A percentile compares a stretch with the other conserved stretches of the same genome.
phyloP scores from a whole-genome alignment of 2,797 vertebrate genomes.

The Danio jaintianensis region DNA sequence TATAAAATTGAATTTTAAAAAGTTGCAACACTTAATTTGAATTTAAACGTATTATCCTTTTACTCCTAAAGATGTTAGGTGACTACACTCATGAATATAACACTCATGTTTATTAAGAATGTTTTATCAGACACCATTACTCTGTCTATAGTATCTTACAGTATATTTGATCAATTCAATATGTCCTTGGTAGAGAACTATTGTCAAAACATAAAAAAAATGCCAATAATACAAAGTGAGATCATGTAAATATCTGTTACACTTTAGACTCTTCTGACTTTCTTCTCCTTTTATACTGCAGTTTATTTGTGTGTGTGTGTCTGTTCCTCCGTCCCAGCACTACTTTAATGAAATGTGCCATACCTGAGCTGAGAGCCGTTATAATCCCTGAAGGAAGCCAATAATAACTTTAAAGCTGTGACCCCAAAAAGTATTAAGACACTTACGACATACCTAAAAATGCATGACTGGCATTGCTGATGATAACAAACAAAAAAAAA shows the following conservation, averaged over 20 bases:
- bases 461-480: background rate
- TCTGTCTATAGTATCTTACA: too few relatives aligned
- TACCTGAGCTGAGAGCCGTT: constrained; percentile 13
- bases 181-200: background rate
- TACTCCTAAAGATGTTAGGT: too few relatives aligned
- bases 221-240: too few relatives aligned
- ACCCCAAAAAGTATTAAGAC: background rate
- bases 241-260: background rate
- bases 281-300: background rate
- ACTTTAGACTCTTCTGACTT: background rate
- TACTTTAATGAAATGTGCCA: background rate
- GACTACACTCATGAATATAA: too few relatives aligned
- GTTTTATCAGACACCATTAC: too few relatives aligned
- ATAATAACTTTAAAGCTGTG: constrained; percentile 14
- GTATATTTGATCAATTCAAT: too few relatives aligned
- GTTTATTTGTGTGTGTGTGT: background rate
- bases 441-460: background rate
- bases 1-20: too few relatives aligned
- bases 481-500: constrained; percentile 4
- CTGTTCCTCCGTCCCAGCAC: background rate
- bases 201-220: background rate
- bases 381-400: background rate
- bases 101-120: too few relatives aligned
- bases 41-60: too few relatives aligned
- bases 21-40: too few relatives aligned